Base-by-base conservation (phyloP, 2,797 vertebrate genomes). In the Eptatretus atami region DNA sequence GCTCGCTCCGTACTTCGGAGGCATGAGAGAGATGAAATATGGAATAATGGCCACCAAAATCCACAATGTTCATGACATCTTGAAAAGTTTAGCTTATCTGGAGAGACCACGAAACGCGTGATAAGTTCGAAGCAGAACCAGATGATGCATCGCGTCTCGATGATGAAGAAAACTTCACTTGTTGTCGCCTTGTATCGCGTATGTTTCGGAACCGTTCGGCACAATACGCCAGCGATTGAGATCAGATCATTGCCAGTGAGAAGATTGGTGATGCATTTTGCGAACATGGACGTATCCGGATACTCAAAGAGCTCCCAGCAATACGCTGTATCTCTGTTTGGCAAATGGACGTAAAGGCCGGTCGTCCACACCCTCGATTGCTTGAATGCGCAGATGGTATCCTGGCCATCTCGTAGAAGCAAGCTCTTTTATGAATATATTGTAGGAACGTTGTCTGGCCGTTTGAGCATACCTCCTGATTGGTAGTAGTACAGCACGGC, bases 261-360 rank as follows among this genome's bases (percentile, higher is more conserved):
- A 99, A 85, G 67, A 90, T 68, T n/a, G 6, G 92, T 88, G 44
- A 96, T 83, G 0, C 80, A 79, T 55, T 75, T 79, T 70, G 92
- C 92, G 0, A 86, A 86, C 0, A 79, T 83, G 68, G 92, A 96
- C 67, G 90, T 99, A 69, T 99, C 88, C 0, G 92, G 92, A 69
- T 99, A 93, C 71, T 99, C 90, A 1, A 99, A 93, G 65, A 98
- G 77, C 60, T 96, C 79, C 90, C 90, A 99, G 73, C 92, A 69
- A 96, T 90, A 65, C 79, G 75, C 14, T 86, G 75, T 69, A 86
- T 75, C 71, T 84, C 52, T 87, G 86, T 66, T 75, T 78, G 65
- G 92, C 90, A 67, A 99, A 75, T 71, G 82, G 86, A 10, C n/a
- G 57, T 44, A 8, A 8, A 44, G 31, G 31, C 31, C 31, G 31